phyloP scores from a whole-genome alignment of 2,113 vertebrate species.

The Podarcis raffonei region DNA sequence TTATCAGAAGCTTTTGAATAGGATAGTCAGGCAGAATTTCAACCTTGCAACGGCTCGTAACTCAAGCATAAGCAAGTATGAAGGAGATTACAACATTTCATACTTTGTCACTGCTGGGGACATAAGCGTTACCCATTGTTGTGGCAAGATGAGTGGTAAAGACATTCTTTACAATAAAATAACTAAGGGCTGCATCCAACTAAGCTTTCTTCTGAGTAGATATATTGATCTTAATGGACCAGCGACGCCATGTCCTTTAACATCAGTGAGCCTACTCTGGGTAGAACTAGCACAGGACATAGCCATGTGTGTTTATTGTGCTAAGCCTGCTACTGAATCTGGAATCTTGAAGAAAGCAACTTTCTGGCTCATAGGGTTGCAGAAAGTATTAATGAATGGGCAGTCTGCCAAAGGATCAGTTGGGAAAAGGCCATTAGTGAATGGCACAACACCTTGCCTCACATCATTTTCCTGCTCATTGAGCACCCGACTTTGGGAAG shows the following conservation, averaged over 20 bases:
- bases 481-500: neutral
- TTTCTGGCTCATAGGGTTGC: neutral
- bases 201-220: too few relatives aligned
- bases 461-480: neutral
- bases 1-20: constrained; percentile 42
- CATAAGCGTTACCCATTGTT: neutral
- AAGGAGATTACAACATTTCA: too few relatives aligned
- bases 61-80: neutral
- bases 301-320: too few relatives aligned
- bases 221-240: too few relatives aligned
- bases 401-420: neutral
- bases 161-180: neutral
- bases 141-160: neutral
- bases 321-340: neutral
- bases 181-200: neutral
- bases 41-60: neutral
- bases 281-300: too few relatives aligned
- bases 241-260: too few relatives aligned
- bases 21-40: constrained; percentile 19
- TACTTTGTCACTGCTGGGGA: neutral
- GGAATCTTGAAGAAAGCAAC: neutral
- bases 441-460: neutral
- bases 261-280: too few relatives aligned
- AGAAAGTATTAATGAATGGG: neutral
- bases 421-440: neutral